These are phyloP conservation scores for Sebastes hubbsi DNA, from an alignment of 2,797 vertebrate genomes.

Conservation along the genomic window DNA sequence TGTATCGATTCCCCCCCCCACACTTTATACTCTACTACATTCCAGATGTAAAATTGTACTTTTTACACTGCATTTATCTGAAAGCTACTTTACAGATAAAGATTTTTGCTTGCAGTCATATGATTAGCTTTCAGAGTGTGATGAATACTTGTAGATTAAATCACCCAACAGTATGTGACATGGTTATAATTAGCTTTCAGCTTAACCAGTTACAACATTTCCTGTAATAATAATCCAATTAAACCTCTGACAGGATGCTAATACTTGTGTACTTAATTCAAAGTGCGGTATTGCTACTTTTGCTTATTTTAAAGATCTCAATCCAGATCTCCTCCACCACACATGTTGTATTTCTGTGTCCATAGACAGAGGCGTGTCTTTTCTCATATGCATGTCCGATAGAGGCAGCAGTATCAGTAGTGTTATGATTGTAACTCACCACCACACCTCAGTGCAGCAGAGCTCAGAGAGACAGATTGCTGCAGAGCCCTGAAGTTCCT, in stretches of 20 bases:
- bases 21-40: no score
- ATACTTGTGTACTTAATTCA: no score
- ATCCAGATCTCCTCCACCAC: background rate
- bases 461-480: slow-evolving; percentile 58
- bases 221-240: background rate
- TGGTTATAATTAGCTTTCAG: background rate
- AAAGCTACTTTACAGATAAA: no score
- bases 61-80: no score
- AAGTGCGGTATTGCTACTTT: background rate
- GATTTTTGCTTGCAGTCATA: no score
- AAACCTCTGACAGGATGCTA: background rate
- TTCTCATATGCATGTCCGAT: background rate
- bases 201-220: background rate
- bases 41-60: no score
- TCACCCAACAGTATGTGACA: background rate
- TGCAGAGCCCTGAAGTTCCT: slow-evolving; percentile 59
- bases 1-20: accelerated
- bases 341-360: background rate
- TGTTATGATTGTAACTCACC: slow-evolving; percentile 58
- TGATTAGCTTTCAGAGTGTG: no score
- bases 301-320: background rate
- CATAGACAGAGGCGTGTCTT: background rate
- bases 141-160: background rate
- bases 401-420: background rate
- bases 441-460: slow-evolving; percentile 72